Evolutionary conservation across 2,113 vertebrate species (phyloP).

Genomic region (Zapus hudsonius): DNA sequence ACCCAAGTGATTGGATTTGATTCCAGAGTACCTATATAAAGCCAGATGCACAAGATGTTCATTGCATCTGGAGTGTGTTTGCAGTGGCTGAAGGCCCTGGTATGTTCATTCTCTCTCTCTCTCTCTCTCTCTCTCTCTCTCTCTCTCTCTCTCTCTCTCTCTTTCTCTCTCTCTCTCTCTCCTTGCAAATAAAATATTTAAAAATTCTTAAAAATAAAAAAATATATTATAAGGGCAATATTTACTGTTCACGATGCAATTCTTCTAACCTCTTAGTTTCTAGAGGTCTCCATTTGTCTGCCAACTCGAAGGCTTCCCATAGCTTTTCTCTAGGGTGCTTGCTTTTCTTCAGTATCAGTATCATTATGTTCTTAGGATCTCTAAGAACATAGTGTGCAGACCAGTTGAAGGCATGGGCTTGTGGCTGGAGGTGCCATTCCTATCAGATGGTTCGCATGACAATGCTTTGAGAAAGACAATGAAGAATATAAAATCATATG

Average conservation of each 20-base stretch:
- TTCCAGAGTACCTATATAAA: too few species aligned
- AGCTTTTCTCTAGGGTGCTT: not conserved
- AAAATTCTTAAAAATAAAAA: not conserved
- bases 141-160: too few species aligned
- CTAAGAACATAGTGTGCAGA: not conserved
- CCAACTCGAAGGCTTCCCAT: not conserved
- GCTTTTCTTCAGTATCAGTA: rapidly evolving
- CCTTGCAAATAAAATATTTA: too few species aligned
- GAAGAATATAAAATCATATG: not conserved
- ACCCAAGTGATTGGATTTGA: too few species aligned
- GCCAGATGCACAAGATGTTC: too few species aligned
- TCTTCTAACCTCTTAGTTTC: not conserved
- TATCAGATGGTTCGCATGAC: not conserved
- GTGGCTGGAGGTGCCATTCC: not conserved
- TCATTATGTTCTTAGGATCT: not conserved
- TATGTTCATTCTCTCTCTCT: too few species aligned
- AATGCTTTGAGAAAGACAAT: not conserved
- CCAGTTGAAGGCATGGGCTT: not conserved
- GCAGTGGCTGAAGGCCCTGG: too few species aligned
- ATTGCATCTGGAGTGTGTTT: too few species aligned
- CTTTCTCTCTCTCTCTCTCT: too few species aligned
- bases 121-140: too few species aligned
- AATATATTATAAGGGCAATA: not conserved
- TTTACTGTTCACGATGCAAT: not conserved
- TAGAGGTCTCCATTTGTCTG: not conserved